phyloP scores from a whole-genome alignment of 2,113 vertebrate species.

The Otis tarda region DNA sequence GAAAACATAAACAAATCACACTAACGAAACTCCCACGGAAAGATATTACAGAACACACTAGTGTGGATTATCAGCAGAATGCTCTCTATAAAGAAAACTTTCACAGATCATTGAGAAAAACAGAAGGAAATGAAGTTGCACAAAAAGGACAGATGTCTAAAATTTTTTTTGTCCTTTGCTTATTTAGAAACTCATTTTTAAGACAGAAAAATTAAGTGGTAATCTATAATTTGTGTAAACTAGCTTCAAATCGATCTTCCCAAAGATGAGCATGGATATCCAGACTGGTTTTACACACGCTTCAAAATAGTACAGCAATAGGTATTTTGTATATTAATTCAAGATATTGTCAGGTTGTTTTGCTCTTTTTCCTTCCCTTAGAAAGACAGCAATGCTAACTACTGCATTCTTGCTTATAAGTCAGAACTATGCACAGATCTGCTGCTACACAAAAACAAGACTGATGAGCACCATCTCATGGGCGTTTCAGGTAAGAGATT shows the following conservation, averaged over 20 bases:
- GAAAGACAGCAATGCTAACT: background rate
- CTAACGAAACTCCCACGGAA: background rate
- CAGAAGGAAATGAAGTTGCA: background rate
- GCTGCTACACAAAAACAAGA: conserved; percentile 42
- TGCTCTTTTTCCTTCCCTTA: background rate
- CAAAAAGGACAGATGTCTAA: background rate
- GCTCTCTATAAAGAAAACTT: background rate
- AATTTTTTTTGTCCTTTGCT: background rate
- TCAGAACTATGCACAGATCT: background rate
- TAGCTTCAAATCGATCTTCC: background rate
- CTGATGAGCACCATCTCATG: conserved; percentile 66
- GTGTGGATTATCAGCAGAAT: background rate
- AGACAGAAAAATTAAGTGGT: background rate
- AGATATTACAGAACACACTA: background rate
- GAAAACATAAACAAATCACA: background rate
- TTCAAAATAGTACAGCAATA: background rate
- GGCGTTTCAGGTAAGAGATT: conserved; percentile 41
- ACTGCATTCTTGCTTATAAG: background rate
- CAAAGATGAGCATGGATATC: background rate
- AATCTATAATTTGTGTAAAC: background rate
- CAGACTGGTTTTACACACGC: background rate
- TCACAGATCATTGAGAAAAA: background rate
- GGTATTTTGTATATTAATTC: background rate
- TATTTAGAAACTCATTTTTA: background rate
- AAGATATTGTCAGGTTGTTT: rapidly evolving